Evolutionary conservation across 1,140 invertebrate genomes (phyloP).

Genomic region (Leptonema lineaticorne): DNA sequence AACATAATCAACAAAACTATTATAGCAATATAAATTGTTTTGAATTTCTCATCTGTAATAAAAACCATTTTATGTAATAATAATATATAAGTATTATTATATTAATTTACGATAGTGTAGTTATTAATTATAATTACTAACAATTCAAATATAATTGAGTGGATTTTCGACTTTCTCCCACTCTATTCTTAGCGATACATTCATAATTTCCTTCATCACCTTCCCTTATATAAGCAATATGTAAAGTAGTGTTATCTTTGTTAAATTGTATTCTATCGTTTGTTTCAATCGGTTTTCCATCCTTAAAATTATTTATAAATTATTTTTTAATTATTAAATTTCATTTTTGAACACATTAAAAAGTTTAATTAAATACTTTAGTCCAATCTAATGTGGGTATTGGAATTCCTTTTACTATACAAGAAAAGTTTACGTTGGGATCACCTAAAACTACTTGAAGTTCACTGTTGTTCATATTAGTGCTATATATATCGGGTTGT

Average conservation of each 20-base stretch:
- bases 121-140: slow-evolving; percentile 37
- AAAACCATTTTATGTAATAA: slow-evolving; percentile 34
- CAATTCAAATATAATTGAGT: slow-evolving; percentile 46
- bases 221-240: slow-evolving; percentile 34
- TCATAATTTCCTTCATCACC: slow-evolving; percentile 42
- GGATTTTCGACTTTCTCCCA: slow-evolving; percentile 45
- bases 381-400: slow-evolving; percentile 47
- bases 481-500: slow-evolving; percentile 31
- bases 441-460: slow-evolving; percentile 38
- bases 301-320: slow-evolving; percentile 6
- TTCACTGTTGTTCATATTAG: slow-evolving; percentile 33
- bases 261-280: slow-evolving; percentile 30
- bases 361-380: slow-evolving; percentile 44
- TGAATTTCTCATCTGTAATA: slow-evolving; percentile 35
- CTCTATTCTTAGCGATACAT: slow-evolving; percentile 49
- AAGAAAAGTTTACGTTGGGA: slow-evolving; percentile 44
- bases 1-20: slow-evolving; percentile 55
- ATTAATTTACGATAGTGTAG: slow-evolving; percentile 23
- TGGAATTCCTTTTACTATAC: slow-evolving; percentile 46
- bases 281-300: background rate
- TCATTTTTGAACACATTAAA: background rate
- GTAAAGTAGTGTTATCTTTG: slow-evolving; percentile 8
- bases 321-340: slow-evolving; percentile 8
- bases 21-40: slow-evolving; percentile 44
- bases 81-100: slow-evolving; percentile 41